Evolutionary conservation across 2,113 vertebrate genomes (phyloP), one percentile per base, ranked within the genome.

Genomic region (Martes martes): DNA sequence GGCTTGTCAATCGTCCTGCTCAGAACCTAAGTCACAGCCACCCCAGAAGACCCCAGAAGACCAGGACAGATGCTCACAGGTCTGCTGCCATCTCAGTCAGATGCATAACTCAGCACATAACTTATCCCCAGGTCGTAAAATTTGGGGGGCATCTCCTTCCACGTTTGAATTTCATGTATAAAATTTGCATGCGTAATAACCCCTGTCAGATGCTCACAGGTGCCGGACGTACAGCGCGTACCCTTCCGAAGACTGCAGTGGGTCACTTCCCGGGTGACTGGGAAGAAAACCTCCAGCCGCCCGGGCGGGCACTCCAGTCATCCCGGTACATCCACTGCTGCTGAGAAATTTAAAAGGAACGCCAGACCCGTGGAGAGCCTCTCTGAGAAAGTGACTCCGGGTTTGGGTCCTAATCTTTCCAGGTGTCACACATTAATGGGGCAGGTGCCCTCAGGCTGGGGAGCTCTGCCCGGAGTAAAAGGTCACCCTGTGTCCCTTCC

Each of bases 111-210:
- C 76, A 78, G 95, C 92, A 87, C 92, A 89, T 74, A 87, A 95
- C 67, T 98, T 96, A 94, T 57, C 71, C 59, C 89, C 76, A 85
- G 89, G 92, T 63, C 45, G 2, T 96, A 96, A 92, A 97, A 88
- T 71, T 61, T 39, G 19, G 31, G 63, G 55, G 85, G 92, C 81
- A 39, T 16, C 73, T 91, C 95, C 95, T 79, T 92, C 93, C 45
- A 3, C 76, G 31, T 95, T 95, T 97, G 94, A 97, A 96, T 97
- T 97, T 91, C 93, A 97, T 96, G 95, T 81, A 96, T 97, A 97
- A 92, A 97, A 97, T 98, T 52, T 98, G 96, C 91, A 96, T 74
- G 59, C 69, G 21, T 91, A 91, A 94, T 91, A 83, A 59, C 39
- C 92, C 61, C 71, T 89, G 87, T 92, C 84, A 88, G 94, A 50